These are phyloP conservation scores for Drosophila serrata DNA, from an alignment of 1,140 invertebrate genomes.

Conservation along the genomic window DNA sequence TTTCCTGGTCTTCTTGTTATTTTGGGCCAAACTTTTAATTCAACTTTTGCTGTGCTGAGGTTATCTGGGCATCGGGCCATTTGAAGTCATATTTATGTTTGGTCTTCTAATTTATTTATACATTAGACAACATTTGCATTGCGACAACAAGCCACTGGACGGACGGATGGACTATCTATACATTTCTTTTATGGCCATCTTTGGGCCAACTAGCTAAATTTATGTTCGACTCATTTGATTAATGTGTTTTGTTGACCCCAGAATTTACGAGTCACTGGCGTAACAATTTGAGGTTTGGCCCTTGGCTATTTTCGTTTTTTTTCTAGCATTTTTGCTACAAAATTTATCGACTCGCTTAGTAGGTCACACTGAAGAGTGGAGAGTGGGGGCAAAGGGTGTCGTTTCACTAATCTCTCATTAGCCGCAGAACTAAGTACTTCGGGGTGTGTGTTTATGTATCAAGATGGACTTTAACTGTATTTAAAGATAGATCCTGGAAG, in stretches of 20 bases:
- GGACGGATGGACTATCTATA: conserved; percentile 27
- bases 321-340: conserved; percentile 6
- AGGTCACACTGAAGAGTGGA: conserved; percentile 35
- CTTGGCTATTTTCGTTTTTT: conserved; percentile 6
- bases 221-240: conserved; percentile 73
- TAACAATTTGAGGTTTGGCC: conserved; percentile 48
- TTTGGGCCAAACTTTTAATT: conserved; percentile 61
- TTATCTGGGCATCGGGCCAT: conserved; percentile 43
- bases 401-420: conserved; percentile 34
- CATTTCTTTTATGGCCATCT: conserved; percentile 45
- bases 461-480: conserved; percentile 6
- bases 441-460: not conserved
- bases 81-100: conserved; percentile 51
- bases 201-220: conserved; percentile 53
- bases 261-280: conserved; percentile 55
- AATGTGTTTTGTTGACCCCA: conserved; percentile 49
- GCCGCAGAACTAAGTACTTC: conserved; percentile 3
- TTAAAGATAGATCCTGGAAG: not conserved
- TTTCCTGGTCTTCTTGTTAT: conserved; percentile 32
- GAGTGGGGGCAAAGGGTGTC: conserved; percentile 17
- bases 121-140: conserved; percentile 44
- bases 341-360: conserved; percentile 64
- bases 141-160: conserved; percentile 24
- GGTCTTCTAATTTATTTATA: conserved; percentile 57
- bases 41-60: conserved; percentile 14